Conservation (phyloP, 2,113 vertebrate species). For the Carassius gibelio region DNA sequence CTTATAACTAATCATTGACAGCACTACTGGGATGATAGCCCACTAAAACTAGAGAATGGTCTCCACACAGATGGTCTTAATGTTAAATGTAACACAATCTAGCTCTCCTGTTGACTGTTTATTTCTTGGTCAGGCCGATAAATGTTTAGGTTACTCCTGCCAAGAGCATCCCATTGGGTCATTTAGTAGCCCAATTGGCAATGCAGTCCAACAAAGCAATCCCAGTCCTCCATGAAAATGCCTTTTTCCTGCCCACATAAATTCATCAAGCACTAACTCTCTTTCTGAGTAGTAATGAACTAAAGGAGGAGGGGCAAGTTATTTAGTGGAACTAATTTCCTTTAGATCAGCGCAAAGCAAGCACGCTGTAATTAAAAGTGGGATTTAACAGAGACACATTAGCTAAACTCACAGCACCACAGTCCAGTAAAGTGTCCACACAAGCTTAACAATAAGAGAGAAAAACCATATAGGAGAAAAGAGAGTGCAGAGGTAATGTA, state of each 20-base stretch:
- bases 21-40: conserved; percentile 1
- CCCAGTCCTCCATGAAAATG: conserved; percentile 45
- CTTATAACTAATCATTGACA: conserved; percentile 10
- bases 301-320: neutral
- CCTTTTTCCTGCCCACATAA: conserved; percentile 41
- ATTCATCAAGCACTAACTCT: conserved; percentile 55
- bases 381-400: conserved; percentile 3
- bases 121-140: conserved; percentile 38
- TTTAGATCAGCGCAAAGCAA: conserved; percentile 30
- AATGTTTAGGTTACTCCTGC: conserved; percentile 31
- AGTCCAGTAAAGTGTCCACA: conserved; percentile 9
- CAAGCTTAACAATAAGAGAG: conserved; percentile 4
- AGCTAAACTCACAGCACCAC: conserved; percentile 17
- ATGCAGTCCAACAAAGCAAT: conserved; percentile 34
- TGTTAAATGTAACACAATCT: conserved; percentile 32
- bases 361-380: conserved; percentile 10
- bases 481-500: neutral
- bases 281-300: conserved; percentile 41
- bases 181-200: conserved; percentile 47
- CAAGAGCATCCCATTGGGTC: conserved; percentile 41
- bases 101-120: conserved; percentile 17
- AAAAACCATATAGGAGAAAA: neutral
- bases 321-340: conserved; percentile 50
- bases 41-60: neutral
- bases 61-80: conserved; percentile 17